Base-by-base conservation (phyloP, 2,888 invertebrate genomes). In the Xiphydria camelus region DNA sequence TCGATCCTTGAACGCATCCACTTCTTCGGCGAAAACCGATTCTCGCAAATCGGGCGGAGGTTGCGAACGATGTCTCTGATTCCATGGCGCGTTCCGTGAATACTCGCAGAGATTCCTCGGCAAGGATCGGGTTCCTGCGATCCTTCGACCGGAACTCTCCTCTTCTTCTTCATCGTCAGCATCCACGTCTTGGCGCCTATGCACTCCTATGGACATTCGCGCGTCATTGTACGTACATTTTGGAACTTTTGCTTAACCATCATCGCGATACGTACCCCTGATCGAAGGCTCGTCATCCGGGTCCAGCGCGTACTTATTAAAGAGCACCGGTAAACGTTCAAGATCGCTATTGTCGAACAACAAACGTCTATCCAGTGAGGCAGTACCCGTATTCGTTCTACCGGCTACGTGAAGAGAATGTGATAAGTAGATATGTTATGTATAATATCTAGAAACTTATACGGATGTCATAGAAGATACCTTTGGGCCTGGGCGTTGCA, bases 281-380 rank as follows among this genome's bases (percentile, higher is more conserved):
- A n/a, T n/a, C n/a, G n/a, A n/a, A n/a, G 50, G 52, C 76, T 78
- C 36, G 64, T 65, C 77, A 70, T 67, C 78, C 53, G 55, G 77
- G 37, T 84, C 83, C 37, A 86, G 73, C 0, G 86, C 87, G 66
- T 88, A 89, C 56, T 82, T 83, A 70, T 89, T 89, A 66, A 83
- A 86, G 26, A 87, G 78, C 22, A 88, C 84, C 1, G 87, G 83
- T 1, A 82, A 80, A 49, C 80, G 80, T 22, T 80, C 79, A 9
- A 75, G 64, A 10, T 69, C 66, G 36, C 58, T 61, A 18, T 76
- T 57, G 33, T 66, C 55, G 20, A 75, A 64, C 4, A 65, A 68
- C 69, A 56, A 75, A 51, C 51, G 76, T 70, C 68, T 62, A 45
- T 70, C 71, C 40, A 69, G 51, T 21, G 58, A 75, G 57, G 60